phyloP scores from a whole-genome alignment of 1,140 invertebrate genomes.

The Archivesica marissinica region DNA sequence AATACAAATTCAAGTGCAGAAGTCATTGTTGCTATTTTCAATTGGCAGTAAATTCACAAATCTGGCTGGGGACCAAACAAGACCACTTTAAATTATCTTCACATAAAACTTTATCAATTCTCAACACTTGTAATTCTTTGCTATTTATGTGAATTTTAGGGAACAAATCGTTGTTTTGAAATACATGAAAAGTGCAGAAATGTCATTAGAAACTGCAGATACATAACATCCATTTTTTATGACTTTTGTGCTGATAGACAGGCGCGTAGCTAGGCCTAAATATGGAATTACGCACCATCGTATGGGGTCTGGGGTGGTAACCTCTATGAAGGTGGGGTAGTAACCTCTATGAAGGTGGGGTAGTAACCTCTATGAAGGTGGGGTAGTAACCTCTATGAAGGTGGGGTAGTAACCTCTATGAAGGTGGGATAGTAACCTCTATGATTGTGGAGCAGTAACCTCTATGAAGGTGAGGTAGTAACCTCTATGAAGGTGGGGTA shows the following conservation, averaged over 20 bases:
- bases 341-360: too few relatives aligned
- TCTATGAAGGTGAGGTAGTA: too few relatives aligned
- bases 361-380: too few relatives aligned
- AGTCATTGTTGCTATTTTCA: conserved; percentile 9
- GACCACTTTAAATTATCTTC: background rate
- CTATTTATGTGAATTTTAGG: background rate
- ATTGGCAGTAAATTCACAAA: conserved; percentile 8
- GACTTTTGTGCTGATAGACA: background rate
- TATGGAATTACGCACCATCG: too few relatives aligned
- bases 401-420: too few relatives aligned
- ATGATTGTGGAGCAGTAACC: too few relatives aligned
- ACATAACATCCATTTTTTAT: background rate
- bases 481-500: too few relatives aligned
- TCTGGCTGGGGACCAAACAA: conserved; percentile 14
- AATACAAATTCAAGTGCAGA: background rate
- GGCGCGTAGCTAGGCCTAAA: too few relatives aligned
- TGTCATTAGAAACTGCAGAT: background rate
- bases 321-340: too few relatives aligned
- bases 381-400: too few relatives aligned
- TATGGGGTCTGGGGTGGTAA: too few relatives aligned
- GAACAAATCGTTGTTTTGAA: background rate
- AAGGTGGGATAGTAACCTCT: too few relatives aligned
- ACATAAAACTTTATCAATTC: conserved; percentile 12
- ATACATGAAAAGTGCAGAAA: background rate
- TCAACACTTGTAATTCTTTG: background rate